Conservation (phyloP, 2,888 invertebrate genomes). For the Papilio protenor region DNA sequence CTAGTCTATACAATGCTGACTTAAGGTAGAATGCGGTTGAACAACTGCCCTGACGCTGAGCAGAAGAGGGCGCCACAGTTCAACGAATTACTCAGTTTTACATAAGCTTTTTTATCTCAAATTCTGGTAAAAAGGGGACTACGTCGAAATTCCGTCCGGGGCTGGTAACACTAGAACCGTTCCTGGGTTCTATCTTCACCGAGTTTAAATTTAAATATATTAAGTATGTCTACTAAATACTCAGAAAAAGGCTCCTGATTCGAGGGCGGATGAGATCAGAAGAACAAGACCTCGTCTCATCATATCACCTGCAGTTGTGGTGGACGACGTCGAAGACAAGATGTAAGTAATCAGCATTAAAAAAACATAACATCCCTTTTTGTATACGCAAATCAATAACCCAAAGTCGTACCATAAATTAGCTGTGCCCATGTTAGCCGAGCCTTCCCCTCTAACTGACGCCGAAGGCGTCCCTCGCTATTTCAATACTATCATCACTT, state of each 20-base stretch:
- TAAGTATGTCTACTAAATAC: not conserved
- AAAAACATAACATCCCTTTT: not conserved
- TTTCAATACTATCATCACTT: too few species aligned
- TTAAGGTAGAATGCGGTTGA: too few species aligned
- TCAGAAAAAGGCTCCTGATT: constrained; percentile 53
- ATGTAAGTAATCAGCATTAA: not conserved
- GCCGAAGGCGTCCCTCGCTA: too few species aligned
- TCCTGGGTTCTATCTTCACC: not conserved
- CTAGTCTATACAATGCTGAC: not conserved
- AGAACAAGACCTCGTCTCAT: constrained; percentile 63
- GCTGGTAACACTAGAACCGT: too few species aligned
- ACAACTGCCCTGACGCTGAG: too few species aligned
- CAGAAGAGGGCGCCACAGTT: too few species aligned
- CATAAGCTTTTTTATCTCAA: too few species aligned
- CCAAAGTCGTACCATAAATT: not conserved
- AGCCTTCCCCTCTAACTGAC: too few species aligned
- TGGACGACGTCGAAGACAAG: constrained; percentile 62
- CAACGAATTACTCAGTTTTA: too few species aligned
- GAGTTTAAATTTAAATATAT: not conserved
- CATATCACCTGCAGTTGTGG: constrained; percentile 64
- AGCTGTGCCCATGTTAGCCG: too few species aligned
- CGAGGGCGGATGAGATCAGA: constrained; percentile 52
- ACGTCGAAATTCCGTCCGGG: too few species aligned
- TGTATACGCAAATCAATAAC: not conserved
- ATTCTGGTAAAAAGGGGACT: too few species aligned